Conservation (phyloP, 1,140 invertebrate species). For the Reticulitermes speratus region DNA sequence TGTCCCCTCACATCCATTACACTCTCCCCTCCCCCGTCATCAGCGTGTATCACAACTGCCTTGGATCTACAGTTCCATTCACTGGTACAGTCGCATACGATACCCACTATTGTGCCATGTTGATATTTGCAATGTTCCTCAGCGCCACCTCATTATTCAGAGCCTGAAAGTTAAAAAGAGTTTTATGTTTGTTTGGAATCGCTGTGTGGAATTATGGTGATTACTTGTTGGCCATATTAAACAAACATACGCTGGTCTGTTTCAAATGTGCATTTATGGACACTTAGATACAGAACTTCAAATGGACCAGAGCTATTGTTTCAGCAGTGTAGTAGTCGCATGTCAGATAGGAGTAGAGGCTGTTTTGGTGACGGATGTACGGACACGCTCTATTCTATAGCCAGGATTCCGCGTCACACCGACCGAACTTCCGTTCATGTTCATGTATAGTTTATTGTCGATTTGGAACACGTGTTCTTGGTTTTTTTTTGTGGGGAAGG, state of each 20-base stretch:
- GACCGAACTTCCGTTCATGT: no score
- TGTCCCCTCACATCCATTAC: background rate
- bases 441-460: no score
- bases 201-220: background rate
- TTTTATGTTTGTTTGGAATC: no score
- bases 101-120: background rate
- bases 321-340: background rate
- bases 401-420: no score
- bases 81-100: background rate
- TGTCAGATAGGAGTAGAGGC: background rate
- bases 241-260: background rate
- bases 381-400: no score
- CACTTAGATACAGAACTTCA: background rate
- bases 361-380: no score
- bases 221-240: background rate
- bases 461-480: no score
- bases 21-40: background rate
- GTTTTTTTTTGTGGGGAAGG: no score
- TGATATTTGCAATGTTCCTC: background rate
- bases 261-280: background rate
- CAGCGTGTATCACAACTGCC: background rate
- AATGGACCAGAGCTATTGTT: background rate
- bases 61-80: background rate
- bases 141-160: background rate
- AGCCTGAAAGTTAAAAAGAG: background rate